Evolutionary conservation across 2,888 invertebrate genomes (phyloP), one percentile per base, ranked within the genome.

Genomic region (Tenthredo scrophulariae): DNA sequence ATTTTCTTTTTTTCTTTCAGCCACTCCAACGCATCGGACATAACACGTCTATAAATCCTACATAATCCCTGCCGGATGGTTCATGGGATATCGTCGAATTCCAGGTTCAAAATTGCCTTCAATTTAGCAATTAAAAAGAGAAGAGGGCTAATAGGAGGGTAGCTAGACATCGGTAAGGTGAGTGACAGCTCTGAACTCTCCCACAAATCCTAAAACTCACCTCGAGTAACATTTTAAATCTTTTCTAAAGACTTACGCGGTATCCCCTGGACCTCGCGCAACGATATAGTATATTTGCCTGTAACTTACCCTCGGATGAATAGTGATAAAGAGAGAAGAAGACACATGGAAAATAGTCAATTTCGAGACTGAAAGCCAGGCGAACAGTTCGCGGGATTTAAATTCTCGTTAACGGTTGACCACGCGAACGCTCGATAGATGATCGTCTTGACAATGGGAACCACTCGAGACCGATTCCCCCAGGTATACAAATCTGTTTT

Each of bases 41-140:
- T 88, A 89, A 90, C 87, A 87, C 88, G 88, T 87, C 88, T 88
- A 90, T 90, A 90, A 90, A 90, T 90, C 89, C 87, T 88, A 86
- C 83, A 74, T 86, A 75, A 85, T 83, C 85, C 83, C 72, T 83
- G 83, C 83, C 22, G 62, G 83, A 83, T 50, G 46, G 83, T 65
- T 83, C 83, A 83, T 83, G 86, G 86, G 87, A 88, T 87, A 87
- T 87, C 85, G 89, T 90, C 88, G 90, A 88, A 91, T 91, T 90
- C 91, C 89, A 87, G 90, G 90, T 88, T 89, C 90, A 88, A 93
- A 93, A 93, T 93, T 93, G 92, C 91, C 93, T 90, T 90, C 93
- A 93, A 93, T 93, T 93, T 93, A 90, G 91, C 92, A 93, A 93
- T 93, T 93, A 93, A 92, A 92, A 91, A 90, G 89, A 89, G 89